A percentile compares a stretch with the other conserved stretches of the same genome.
Evolutionary conservation across 2,113 vertebrate species (phyloP).

Genomic region (Notothenia coriiceps): DNA sequence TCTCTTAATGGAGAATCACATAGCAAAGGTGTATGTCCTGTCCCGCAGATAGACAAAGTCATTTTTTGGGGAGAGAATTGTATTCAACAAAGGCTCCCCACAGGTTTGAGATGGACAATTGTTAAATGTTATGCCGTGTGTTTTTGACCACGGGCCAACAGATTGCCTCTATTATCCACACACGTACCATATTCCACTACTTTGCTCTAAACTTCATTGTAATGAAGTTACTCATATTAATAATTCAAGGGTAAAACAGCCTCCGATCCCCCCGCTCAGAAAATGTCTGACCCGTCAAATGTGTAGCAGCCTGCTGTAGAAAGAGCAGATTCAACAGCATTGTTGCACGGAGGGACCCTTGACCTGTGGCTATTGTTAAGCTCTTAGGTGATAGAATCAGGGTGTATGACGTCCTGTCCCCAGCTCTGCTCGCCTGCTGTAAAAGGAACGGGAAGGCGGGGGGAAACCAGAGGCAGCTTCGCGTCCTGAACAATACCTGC

Average conservation of each 20-base stretch:
- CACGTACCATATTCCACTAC: conserved; percentile 39
- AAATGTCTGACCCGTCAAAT: conserved; percentile 55
- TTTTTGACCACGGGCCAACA: conserved; percentile 25
- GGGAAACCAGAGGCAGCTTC: conserved; percentile 60
- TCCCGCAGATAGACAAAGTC: no score
- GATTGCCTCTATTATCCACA: conserved; percentile 12
- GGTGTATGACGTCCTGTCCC: conserved; percentile 59
- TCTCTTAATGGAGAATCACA: no score
- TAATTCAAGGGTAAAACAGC: conserved; percentile 47
- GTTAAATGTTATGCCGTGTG: background rate
- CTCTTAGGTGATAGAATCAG: conserved; percentile 72
- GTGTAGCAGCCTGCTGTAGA: conserved; percentile 10
- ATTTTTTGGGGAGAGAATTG: background rate
- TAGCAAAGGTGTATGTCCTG: no score
- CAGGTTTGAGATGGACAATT: background rate
- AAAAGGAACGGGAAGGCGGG: conserved; percentile 53
- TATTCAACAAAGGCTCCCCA: background rate
- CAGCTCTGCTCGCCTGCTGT: conserved; percentile 39
- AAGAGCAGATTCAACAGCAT: conserved; percentile 39
- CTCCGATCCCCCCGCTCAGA: conserved; percentile 24
- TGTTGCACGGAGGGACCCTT: conserved; percentile 59
- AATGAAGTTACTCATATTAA: conserved; percentile 63
- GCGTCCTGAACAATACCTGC: conserved; percentile 79
- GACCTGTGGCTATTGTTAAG: conserved; percentile 71
- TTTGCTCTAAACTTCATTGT: conserved; percentile 24